These are phyloP conservation scores for Temnothorax unifasciatus DNA, from an alignment of 2,888 invertebrate genomes.

Conservation along the genomic window DNA sequence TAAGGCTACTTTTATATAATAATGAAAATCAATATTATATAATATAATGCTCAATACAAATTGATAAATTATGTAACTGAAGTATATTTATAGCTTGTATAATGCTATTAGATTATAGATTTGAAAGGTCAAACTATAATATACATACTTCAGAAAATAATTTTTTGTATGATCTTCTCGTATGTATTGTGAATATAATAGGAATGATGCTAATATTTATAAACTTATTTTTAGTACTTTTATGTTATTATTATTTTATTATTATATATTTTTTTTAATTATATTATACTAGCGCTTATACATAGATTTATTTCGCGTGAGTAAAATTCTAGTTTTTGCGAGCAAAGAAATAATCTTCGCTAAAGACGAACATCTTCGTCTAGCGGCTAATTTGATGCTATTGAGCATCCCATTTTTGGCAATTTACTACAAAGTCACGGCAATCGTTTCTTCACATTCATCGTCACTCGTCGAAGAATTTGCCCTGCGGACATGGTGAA, in stretches of 20 bases:
- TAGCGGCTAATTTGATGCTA: slow-evolving; percentile 50
- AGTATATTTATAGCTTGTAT: neutral
- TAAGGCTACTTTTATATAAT: neutral
- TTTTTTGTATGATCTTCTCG: neutral
- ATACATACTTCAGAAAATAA: neutral
- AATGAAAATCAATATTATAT: neutral
- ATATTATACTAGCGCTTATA: neutral
- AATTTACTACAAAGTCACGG: slow-evolving; percentile 36
- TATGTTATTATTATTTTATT: neutral
- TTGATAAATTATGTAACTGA: neutral
- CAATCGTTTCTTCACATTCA: slow-evolving; percentile 36
- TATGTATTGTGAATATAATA: neutral
- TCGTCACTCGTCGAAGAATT: neutral
- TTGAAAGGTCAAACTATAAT: neutral
- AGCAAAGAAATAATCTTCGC: slow-evolving; percentile 6
- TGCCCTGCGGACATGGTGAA: slow-evolving; percentile 7
- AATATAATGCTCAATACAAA: neutral
- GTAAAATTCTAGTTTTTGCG: neutral
- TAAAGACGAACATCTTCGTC: slow-evolving; percentile 31
- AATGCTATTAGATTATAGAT: neutral
- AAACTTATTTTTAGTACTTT: neutral
- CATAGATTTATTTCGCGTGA: neutral
- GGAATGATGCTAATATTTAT: neutral
- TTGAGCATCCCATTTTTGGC: slow-evolving; percentile 6
- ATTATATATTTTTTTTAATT: neutral